Evolutionary conservation across 1,140 invertebrate species (phyloP).

Genomic region (Aricia agestis): DNA sequence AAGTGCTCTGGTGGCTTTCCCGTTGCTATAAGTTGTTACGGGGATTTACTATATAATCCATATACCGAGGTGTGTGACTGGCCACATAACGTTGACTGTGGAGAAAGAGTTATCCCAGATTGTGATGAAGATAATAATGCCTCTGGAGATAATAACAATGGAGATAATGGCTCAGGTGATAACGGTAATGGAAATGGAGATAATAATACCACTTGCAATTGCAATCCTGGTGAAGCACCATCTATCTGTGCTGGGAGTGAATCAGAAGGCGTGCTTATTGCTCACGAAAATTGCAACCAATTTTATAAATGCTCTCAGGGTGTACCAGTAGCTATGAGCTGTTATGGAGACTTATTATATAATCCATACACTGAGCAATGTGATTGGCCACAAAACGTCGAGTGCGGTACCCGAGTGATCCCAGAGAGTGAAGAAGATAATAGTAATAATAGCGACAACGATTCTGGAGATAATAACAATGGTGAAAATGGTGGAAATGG

Average conservation of each 20-base stretch:
- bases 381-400: conserved; percentile 32
- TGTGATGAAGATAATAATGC: not conserved
- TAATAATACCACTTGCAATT: conserved; percentile 27
- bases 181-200: conserved; percentile 17
- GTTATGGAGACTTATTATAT: conserved; percentile 67
- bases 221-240: conserved; percentile 32
- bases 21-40: conserved; percentile 25
- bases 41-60: not conserved
- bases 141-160: conserved; percentile 63
- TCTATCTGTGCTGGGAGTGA: conserved; percentile 24
- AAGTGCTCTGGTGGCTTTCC: conserved; percentile 32
- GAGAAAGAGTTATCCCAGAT: conserved; percentile 5
- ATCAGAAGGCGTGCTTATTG: conserved; percentile 28
- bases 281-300: conserved; percentile 38
- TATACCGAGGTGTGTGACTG: not conserved
- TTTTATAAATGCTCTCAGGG: conserved; percentile 37
- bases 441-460: conserved; percentile 8
- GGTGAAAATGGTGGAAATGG: conserved; percentile 9
- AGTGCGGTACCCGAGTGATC: conserved; percentile 30
- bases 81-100: conserved; percentile 1
- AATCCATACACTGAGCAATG: conserved; percentile 70
- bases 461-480: not conserved
- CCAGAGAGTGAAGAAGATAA: conserved; percentile 22
- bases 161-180: conserved; percentile 19
- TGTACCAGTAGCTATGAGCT: conserved; percentile 50